Base-by-base conservation (phyloP, 2,797 vertebrate species). In the Vireo griseus region DNA sequence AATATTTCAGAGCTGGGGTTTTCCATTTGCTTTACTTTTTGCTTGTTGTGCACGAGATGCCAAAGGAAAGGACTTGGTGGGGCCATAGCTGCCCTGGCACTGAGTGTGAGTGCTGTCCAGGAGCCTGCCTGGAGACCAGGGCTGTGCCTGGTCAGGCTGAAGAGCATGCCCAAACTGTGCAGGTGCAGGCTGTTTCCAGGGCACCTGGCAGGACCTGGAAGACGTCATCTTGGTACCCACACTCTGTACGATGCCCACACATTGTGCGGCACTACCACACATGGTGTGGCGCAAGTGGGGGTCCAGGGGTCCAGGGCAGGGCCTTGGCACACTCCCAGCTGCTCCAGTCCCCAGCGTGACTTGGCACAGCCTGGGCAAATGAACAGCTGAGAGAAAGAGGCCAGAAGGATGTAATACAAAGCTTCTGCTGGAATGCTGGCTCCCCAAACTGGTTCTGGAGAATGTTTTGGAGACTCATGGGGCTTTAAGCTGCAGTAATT, bases 201-300 rank as follows among this genome's bases (percentile, higher is more conserved):
- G 13, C 5, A 40, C 33, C 20, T 62, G 67, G 33, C 18, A 66
- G 82, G 31, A 81, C 28, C 26, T 73, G 67, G 61, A 50, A 79
- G 35, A 58, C 55, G 39, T 45, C 54, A 15, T 3, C 12, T 9
- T 47, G 47, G 11, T 39, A 35, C 5, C 25, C 13, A 10, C 5
- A 13, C 26, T 20, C 22, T 11, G 9, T 21, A 6, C 7, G 6
- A 51, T 7, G 7, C 35, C 33, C n/a, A 29, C 37, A 24, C 1
- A 1, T 22, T 1, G 2, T 40, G 16, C 2, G 2, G 35, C 59
- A 39, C 8, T 25, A 6, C 15, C 28, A 47, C 40, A 24, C 22
- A 13, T 24, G 4, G 1, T 2, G 17, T 4, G 4, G 8, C 67
- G 72, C 5, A 4, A 55, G 22, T 0, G 4, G 48, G 39, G 39